phyloP scores from a whole-genome alignment of 2,113 vertebrate species.

The Pampusana beccarii region DNA sequence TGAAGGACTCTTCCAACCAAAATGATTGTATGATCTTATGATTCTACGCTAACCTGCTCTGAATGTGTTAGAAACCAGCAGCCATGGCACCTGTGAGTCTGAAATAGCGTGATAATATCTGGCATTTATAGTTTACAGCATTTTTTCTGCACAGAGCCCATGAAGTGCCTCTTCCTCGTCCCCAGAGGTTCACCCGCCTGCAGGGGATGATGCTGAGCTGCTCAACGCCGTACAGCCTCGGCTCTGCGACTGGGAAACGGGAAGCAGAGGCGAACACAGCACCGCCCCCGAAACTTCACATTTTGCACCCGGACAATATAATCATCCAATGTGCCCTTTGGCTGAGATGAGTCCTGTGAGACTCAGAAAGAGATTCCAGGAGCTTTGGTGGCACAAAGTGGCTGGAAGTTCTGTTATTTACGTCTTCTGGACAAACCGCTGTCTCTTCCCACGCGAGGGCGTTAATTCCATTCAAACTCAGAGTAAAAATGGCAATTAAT shows the following conservation, averaged over 20 bases:
- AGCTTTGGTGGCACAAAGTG: background rate
- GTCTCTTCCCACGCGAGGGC: background rate
- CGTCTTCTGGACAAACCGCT: accelerated
- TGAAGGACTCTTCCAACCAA: no score
- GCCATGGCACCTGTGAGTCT: background rate
- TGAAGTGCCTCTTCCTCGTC: background rate
- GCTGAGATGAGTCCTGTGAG: background rate
- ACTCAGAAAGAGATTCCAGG: background rate
- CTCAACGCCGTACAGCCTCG: accelerated
- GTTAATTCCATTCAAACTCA: accelerated
- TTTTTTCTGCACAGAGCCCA: background rate
- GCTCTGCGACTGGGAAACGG: background rate
- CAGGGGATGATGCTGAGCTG: background rate
- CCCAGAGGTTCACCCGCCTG: accelerated
- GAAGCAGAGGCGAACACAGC: accelerated
- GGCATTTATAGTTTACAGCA: accelerated
- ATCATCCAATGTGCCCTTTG: accelerated
- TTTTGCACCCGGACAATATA: accelerated
- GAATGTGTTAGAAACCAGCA: accelerated
- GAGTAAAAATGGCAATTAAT: accelerated
- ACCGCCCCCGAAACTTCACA: accelerated
- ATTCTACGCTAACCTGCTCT: no score
- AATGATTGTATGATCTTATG: no score
- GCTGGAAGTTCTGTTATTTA: background rate
- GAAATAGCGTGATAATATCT: accelerated